phyloP scores from a whole-genome alignment of 1,140 invertebrate genomes.

The Drosophila willistoni region DNA sequence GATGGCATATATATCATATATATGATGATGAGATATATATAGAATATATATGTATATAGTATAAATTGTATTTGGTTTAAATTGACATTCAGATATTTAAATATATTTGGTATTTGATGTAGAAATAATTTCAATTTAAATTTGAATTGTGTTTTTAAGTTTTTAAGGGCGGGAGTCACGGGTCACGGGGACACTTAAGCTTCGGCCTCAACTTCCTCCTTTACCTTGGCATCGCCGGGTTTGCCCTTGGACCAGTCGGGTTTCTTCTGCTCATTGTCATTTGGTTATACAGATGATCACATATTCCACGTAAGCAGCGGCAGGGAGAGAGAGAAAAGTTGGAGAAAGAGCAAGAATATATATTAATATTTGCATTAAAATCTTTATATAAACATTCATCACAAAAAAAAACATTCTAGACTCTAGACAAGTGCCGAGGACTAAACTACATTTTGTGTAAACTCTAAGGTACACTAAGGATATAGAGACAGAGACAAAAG shows the following conservation, averaged over 20 bases:
- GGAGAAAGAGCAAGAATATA: neutral
- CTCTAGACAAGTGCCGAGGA: constrained; percentile 1
- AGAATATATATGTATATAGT: constrained; percentile 4
- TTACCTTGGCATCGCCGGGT: constrained; percentile 93
- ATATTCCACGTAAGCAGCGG: constrained; percentile 4
- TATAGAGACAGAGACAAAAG: constrained; percentile 1
- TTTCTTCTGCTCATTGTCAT: constrained; percentile 89
- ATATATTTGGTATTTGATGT: constrained; percentile 37
- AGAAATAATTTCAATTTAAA: constrained; percentile 44
- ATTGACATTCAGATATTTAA: constrained; percentile 30
- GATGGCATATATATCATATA: constrained; percentile 14
- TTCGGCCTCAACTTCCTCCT: constrained; percentile 93
- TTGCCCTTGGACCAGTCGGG: constrained; percentile 95
- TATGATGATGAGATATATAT: constrained; percentile 22
- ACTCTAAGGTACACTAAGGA: neutral
- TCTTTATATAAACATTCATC: neutral
- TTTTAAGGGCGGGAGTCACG: constrained; percentile 80
- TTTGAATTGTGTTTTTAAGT: constrained; percentile 59
- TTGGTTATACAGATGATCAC: neutral
- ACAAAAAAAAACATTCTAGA: neutral
- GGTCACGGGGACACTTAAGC: constrained; percentile 82
- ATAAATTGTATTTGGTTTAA: constrained; percentile 25
- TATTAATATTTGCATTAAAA: neutral
- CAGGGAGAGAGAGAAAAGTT: constrained; percentile 27
- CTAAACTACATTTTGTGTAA: constrained; percentile 3